A percentile compares a stretch with the other conserved stretches of the same genome.
Conservation (phyloP, 2,797 vertebrate species). For the Helicolenus hilgendorfi region DNA sequence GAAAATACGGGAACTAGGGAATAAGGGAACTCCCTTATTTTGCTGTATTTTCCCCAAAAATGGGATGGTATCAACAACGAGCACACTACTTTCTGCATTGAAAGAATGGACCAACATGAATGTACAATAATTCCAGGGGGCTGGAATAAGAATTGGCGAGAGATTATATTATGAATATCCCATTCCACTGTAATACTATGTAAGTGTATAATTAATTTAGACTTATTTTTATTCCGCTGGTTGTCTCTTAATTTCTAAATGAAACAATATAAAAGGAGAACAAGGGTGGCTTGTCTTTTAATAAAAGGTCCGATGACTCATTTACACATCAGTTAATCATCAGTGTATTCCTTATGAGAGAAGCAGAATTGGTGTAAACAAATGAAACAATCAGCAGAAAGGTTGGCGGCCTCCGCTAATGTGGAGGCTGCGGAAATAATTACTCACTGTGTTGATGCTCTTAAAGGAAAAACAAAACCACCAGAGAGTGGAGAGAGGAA, state of each 20-base stretch:
- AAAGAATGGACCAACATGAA: background rate
- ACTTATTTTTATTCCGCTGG: background rate
- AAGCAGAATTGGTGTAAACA: constrained; percentile 38
- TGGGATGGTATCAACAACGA: background rate
- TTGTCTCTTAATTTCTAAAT: background rate
- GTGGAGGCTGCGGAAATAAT: background rate
- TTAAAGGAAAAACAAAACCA: background rate
- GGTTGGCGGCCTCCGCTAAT: background rate
- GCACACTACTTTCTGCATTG: background rate
- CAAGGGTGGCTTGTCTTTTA: constrained; percentile 4
- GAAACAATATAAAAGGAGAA: constrained; percentile 20
- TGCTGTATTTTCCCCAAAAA: too few species aligned
- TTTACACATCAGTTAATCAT: constrained; percentile 31
- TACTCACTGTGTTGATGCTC: background rate
- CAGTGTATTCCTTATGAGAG: background rate
- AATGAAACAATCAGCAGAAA: constrained; percentile 39
- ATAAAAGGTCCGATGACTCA: constrained; percentile 21
- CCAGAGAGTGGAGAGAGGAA: background rate
- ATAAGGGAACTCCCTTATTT: too few species aligned
- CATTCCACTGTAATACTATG: background rate
- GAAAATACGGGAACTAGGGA: too few species aligned
- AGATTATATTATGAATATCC: background rate
- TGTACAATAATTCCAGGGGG: background rate
- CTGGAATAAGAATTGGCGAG: background rate
- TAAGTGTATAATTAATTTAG: background rate